Evolutionary conservation across 2,797 vertebrate species (phyloP).

Genomic region (Fringilla coelebs): DNA sequence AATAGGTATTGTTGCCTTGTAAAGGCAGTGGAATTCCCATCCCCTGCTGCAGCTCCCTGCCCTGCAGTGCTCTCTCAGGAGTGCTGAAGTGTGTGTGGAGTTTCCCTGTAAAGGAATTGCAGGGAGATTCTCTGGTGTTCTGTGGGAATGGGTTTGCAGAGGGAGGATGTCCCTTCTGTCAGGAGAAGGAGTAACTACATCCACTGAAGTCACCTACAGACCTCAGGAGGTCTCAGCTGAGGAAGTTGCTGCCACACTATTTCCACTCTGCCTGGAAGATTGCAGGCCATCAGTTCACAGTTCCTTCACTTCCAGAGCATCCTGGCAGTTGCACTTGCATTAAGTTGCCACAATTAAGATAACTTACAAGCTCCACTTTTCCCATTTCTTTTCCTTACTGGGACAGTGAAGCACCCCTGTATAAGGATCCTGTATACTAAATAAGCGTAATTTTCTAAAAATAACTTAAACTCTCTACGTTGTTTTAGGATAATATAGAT

Average conservation of each 20-base stretch:
- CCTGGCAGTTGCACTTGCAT: background rate
- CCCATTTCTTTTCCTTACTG: background rate
- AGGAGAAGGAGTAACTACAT: background rate
- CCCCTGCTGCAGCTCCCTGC: background rate
- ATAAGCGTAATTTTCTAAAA: background rate
- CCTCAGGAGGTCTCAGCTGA: background rate
- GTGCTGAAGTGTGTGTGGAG: background rate
- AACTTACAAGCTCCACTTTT: background rate
- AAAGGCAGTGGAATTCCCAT: constrained; percentile 15
- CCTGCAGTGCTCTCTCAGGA: background rate
- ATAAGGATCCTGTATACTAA: background rate
- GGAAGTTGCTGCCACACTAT: background rate
- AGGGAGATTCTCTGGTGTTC: background rate
- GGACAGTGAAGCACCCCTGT: background rate
- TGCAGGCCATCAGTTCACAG: background rate
- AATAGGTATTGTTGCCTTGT: background rate
- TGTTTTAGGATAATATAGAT: background rate
- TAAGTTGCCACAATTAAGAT: background rate
- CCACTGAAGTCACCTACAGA: background rate
- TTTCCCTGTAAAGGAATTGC: background rate
- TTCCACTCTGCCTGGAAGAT: background rate
- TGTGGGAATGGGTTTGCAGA: background rate
- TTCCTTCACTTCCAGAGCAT: background rate
- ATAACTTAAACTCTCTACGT: background rate
- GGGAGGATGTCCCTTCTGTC: background rate